Evolutionary conservation across 1,140 invertebrate genomes (phyloP).

Genomic region (Glossosoma conforme): DNA sequence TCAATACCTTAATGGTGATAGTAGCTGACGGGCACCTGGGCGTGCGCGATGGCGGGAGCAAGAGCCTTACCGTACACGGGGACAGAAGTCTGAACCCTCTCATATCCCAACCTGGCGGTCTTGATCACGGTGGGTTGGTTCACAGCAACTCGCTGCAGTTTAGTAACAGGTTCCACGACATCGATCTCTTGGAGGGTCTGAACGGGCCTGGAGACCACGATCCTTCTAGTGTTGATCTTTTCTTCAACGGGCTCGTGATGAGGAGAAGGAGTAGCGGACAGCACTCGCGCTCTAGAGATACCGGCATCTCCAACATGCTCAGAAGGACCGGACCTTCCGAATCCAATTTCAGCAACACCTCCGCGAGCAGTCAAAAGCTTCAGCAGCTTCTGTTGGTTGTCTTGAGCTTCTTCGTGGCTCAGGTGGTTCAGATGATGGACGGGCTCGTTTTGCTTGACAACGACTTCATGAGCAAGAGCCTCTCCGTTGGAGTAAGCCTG

Average conservation of each 20-base stretch:
- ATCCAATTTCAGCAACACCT: slow-evolving; percentile 46
- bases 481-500: slow-evolving; percentile 35
- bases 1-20: too few species aligned
- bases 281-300: slow-evolving; percentile 45
- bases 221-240: slow-evolving; percentile 55
- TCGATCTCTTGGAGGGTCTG: slow-evolving; percentile 54
- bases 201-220: slow-evolving; percentile 58
- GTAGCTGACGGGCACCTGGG: slow-evolving; percentile 26
- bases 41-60: slow-evolving; percentile 26
- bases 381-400: slow-evolving; percentile 49
- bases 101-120: slow-evolving; percentile 23
- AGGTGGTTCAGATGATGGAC: slow-evolving; percentile 23
- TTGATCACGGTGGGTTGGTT: slow-evolving; percentile 29
- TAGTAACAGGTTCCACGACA: slow-evolving; percentile 40
- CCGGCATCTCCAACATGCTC: slow-evolving; percentile 37
- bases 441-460: slow-evolving; percentile 16
- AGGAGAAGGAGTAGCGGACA: slow-evolving; percentile 55
- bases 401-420: slow-evolving; percentile 38
- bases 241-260: slow-evolving; percentile 47
- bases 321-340: slow-evolving; percentile 35
- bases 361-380: slow-evolving; percentile 49
- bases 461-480: slow-evolving; percentile 29
- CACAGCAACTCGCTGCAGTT: slow-evolving; percentile 21
- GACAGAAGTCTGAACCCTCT: slow-evolving; percentile 27
- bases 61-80: slow-evolving; percentile 28